These are phyloP conservation scores for Ectemnius cavifrons DNA, from an alignment of 2,888 invertebrate genomes.

Conservation along the genomic window DNA sequence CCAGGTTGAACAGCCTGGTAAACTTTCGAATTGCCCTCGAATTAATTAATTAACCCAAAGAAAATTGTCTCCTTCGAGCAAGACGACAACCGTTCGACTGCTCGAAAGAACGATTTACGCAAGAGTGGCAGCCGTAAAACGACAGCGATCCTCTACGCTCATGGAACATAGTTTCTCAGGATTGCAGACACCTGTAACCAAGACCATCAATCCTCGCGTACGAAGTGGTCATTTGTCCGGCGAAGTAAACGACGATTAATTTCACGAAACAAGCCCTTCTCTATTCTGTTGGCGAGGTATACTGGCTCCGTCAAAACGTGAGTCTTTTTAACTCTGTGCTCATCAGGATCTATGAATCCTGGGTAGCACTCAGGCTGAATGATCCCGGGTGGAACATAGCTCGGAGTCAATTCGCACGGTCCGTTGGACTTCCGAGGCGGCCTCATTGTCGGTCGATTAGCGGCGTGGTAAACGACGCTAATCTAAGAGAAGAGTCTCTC, in stretches of 20 bases:
- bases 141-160: no score
- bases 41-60: slow-evolving; percentile 28
- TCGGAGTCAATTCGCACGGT: slow-evolving; percentile 49
- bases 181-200: not conserved
- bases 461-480: slow-evolving; percentile 43
- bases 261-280: slow-evolving; percentile 44
- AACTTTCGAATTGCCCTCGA: slow-evolving; percentile 42
- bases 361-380: slow-evolving; percentile 11
- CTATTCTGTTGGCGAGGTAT: not conserved
- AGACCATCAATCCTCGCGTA: slow-evolving; percentile 26
- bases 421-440: slow-evolving; percentile 42
- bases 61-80: no score
- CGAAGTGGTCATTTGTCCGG: slow-evolving; percentile 43
- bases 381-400: slow-evolving; percentile 32
- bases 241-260: slow-evolving; percentile 45
- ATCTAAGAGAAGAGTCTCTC: slow-evolving; percentile 38
- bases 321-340: slow-evolving; percentile 8
- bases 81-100: no score
- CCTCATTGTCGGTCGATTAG: slow-evolving; percentile 56
- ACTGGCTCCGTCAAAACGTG: not conserved
- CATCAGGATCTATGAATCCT: slow-evolving; percentile 18
- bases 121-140: no score
- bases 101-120: no score
- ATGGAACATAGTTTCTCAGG: no score
- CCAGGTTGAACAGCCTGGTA: slow-evolving; percentile 55